Percentiles rank a stretch among this genome's conserved stretches.
These are phyloP conservation scores for Galaxias olidus DNA, from an alignment of 2,797 vertebrate species.

Conservation along the genomic window DNA sequence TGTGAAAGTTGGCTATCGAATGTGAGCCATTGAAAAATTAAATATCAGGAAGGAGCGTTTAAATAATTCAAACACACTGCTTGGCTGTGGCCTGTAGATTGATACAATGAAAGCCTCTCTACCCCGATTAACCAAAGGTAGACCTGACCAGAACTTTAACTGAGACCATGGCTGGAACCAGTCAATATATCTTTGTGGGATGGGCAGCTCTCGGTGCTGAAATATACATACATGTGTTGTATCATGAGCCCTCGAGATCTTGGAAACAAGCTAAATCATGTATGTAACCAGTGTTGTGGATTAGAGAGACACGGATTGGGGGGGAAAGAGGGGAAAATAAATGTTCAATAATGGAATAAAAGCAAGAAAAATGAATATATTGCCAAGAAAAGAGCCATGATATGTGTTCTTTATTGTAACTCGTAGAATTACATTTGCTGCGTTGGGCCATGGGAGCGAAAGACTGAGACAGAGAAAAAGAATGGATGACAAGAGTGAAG, in stretches of 20 bases:
- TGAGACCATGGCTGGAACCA: slow-evolving; percentile 63
- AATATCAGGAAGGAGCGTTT: slow-evolving; percentile 69
- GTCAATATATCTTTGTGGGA: slow-evolving; percentile 57
- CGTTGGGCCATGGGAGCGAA: no score
- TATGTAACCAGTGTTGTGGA: slow-evolving; percentile 70
- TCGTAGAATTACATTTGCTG: no score
- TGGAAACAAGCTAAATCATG: slow-evolving; percentile 71
- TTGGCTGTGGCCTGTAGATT: slow-evolving; percentile 58
- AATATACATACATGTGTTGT: slow-evolving; percentile 50
- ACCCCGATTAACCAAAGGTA: slow-evolving; percentile 65
- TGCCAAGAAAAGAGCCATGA: no score
- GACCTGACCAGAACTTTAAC: slow-evolving; percentile 76
- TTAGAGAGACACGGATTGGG: slow-evolving; percentile 58
- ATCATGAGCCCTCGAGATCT: slow-evolving; percentile 53
- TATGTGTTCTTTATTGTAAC: no score
- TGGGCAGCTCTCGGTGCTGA: slow-evolving; percentile 19
- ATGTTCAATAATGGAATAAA: background rate
- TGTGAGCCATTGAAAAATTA: slow-evolving; percentile 72
- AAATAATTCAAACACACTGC: slow-evolving; percentile 74
- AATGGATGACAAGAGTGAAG: slow-evolving; percentile 49
- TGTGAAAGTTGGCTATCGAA: slow-evolving; percentile 40
- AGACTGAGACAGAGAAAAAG: background rate
- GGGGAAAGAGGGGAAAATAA: slow-evolving; percentile 9
- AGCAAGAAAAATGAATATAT: background rate
- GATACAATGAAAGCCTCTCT: slow-evolving; percentile 56